These are phyloP conservation scores for Parascotia fuliginaria DNA, from an alignment of 2,888 invertebrate species.

Conservation along the genomic window DNA sequence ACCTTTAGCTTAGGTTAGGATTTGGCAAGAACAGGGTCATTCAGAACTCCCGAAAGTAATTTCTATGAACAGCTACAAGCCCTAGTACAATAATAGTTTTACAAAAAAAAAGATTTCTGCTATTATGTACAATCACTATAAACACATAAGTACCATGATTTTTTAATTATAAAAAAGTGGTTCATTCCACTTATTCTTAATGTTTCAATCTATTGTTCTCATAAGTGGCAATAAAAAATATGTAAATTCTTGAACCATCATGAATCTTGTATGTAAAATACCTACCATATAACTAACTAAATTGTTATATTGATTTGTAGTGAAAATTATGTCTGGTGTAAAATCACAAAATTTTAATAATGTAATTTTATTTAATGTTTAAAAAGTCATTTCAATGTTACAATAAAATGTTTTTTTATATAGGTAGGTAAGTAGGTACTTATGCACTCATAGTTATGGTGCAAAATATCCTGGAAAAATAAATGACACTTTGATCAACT, in stretches of 20 bases:
- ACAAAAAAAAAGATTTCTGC: neutral
- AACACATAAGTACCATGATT: neutral
- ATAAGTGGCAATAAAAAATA: constrained; percentile 5
- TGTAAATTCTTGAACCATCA: constrained; percentile 3
- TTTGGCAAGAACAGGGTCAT: too few relatives aligned
- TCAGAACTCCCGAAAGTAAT: too few relatives aligned
- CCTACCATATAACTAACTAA: neutral
- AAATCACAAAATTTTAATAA: neutral
- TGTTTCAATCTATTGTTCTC: constrained; percentile 10
- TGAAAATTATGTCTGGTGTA: neutral
- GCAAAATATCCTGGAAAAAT: too few relatives aligned
- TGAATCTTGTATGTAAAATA: neutral
- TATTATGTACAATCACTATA: neutral
- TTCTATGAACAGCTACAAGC: too few relatives aligned
- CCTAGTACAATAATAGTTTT: too few relatives aligned
- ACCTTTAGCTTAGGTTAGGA: too few relatives aligned
- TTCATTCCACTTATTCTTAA: constrained; percentile 1
- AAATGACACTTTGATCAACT: too few relatives aligned
- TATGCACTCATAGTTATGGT: too few relatives aligned
- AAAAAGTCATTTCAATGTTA: too few relatives aligned
- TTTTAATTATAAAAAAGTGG: constrained; percentile 2
- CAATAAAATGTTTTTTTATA: too few relatives aligned
- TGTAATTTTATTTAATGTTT: too few relatives aligned
- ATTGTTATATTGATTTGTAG: neutral
- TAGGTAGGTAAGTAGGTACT: too few relatives aligned